Conservation (phyloP, 2,888 invertebrate species). For the Epinotia ramella region DNA sequence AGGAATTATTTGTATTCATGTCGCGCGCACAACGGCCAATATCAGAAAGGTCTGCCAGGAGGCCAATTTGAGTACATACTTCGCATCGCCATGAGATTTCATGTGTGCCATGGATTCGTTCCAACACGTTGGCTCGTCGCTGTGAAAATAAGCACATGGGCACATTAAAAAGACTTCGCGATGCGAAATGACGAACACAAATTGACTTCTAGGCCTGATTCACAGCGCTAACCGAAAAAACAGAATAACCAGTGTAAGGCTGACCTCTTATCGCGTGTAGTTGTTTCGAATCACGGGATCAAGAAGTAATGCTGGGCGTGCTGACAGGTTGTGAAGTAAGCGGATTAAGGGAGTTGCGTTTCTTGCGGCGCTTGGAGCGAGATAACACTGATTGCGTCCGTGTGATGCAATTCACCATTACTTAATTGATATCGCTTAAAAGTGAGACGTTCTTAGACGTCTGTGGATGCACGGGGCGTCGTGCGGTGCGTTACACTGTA, state of each 20-base stretch:
- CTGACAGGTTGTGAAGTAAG: not conserved
- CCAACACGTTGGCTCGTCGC: not conserved
- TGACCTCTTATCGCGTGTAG: not conserved
- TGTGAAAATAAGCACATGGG: not conserved
- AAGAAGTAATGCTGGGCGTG: not conserved
- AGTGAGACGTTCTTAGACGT: not conserved
- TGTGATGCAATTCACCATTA: not conserved
- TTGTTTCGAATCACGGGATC: not conserved
- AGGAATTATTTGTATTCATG: slow-evolving; percentile 59
- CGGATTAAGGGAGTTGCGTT: not conserved
- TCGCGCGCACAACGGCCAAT: slow-evolving; percentile 47
- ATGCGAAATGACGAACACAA: not conserved
- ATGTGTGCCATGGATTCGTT: too few relatives aligned
- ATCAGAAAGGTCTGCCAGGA: slow-evolving; percentile 52
- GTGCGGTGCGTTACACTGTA: not conserved
- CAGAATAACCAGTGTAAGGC: not conserved
- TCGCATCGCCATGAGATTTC: not conserved
- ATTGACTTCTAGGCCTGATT: not conserved
- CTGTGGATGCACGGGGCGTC: not conserved
- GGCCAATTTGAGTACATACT: not conserved
- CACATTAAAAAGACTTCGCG: not conserved
- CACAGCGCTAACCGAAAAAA: not conserved
- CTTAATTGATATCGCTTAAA: not conserved
- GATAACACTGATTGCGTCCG: slow-evolving; percentile 8
- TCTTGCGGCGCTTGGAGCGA: not conserved